Conservation (phyloP, 2,797 vertebrate genomes). For the Peromyscus aztecus region DNA sequence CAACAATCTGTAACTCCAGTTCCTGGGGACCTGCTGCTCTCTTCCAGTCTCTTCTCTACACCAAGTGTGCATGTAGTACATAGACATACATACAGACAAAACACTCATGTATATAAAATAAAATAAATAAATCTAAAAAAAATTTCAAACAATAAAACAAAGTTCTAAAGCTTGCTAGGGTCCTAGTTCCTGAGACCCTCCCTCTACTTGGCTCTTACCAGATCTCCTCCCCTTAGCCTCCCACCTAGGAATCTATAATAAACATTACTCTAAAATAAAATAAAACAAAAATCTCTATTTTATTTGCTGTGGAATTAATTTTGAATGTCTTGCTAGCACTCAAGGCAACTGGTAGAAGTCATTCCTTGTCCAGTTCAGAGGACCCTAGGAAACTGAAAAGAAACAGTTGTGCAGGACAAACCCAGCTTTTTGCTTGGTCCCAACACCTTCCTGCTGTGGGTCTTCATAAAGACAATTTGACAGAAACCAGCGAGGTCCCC, state of each 20-base stretch:
- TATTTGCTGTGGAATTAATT: not conserved
- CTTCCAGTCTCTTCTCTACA: not conserved
- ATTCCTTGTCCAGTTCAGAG: not conserved
- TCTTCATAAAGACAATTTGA: conserved; percentile 2
- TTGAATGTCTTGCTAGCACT: not conserved
- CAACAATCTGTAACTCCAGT: not conserved
- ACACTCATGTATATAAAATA: not conserved
- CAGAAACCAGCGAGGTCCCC: not conserved
- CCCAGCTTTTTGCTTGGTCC: not conserved
- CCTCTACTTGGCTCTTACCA: not conserved
- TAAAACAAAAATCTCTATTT: not conserved
- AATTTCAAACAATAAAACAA: not conserved
- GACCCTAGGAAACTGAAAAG: not conserved
- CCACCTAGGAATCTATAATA: not conserved
- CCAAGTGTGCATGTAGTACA: not conserved
- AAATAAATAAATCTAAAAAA: not conserved
- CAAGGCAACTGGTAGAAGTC: not conserved
- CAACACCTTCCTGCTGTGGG: not conserved
- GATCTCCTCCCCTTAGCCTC: not conserved
- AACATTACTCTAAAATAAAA: not conserved
- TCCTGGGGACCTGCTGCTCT: not conserved
- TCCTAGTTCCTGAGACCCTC: not conserved
- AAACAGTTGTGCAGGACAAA: not conserved
- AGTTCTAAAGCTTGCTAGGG: not conserved
- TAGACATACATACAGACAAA: not conserved